A percentile compares a stretch with the other conserved stretches of the same genome.
Conservation (phyloP, 2,888 invertebrate genomes). For the Heliconius erato region DNA sequence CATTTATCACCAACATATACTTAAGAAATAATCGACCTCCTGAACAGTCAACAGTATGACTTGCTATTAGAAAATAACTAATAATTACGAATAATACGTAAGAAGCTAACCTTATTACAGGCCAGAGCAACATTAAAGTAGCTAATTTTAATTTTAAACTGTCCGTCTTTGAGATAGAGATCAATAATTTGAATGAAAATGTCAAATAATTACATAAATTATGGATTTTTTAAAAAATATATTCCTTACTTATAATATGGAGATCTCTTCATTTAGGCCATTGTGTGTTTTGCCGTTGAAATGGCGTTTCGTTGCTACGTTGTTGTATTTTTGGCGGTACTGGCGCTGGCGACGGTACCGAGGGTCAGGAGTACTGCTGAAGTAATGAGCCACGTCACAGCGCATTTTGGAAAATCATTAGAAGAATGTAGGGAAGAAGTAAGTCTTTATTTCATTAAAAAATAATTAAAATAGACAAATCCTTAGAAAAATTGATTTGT, state of each 20-base stretch:
- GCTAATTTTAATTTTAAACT: not conserved
- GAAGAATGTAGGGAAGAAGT: slow-evolving; percentile 79
- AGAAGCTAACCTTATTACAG: slow-evolving; percentile 4
- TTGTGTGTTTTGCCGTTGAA: slow-evolving; percentile 35
- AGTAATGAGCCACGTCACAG: slow-evolving; percentile 82
- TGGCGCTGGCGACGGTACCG: slow-evolving; percentile 44
- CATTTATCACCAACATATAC: slow-evolving; percentile 8
- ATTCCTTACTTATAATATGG: slow-evolving; percentile 57
- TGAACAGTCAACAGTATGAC: slow-evolving; percentile 28
- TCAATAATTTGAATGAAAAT: slow-evolving; percentile 9
- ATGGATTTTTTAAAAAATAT: slow-evolving; percentile 53
- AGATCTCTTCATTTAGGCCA: slow-evolving; percentile 36
- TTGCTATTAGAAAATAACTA: slow-evolving; percentile 27
- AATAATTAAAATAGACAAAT: not conserved
- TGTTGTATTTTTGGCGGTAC: slow-evolving; percentile 51
- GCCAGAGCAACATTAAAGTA: not conserved
- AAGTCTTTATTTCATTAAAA: slow-evolving; percentile 40
- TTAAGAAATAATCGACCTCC: slow-evolving; percentile 25
- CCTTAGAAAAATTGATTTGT: too few species aligned
- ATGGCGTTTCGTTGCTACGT: slow-evolving; percentile 51
- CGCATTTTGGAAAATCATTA: slow-evolving; percentile 76
- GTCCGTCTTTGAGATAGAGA: slow-evolving; percentile 1
- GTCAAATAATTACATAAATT: slow-evolving; percentile 36
- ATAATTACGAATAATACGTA: slow-evolving; percentile 1
- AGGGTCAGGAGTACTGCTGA: slow-evolving; percentile 69